Base-by-base conservation (phyloP, 2,888 invertebrate genomes). In the Aphrophora alni region DNA sequence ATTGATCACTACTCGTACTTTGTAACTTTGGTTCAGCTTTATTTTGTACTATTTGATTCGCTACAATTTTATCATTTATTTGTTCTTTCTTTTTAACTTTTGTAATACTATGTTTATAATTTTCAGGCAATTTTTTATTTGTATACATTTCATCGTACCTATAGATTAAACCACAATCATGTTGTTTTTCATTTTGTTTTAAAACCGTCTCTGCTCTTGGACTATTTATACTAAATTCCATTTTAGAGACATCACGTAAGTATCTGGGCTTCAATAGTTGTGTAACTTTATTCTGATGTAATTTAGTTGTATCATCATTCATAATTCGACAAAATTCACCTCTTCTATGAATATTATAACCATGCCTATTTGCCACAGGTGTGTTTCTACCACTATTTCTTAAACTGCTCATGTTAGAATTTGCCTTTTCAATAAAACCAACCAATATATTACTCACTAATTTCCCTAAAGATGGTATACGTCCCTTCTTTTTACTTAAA, bases 391-490 rank as follows among this genome's bases (percentile, higher is more conserved):
- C 69, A 17, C 26, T 69, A 38, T 77, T 26, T 24, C 25, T 26
- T 24, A 71, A n/a, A 38, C 70, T 71, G n/a, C 38, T 77, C 7
- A 38, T 28, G 4, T 72, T 72, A 38, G 51, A 21, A 68, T 74
- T 26, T 14, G 25, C 27, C 38, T 26, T 74, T 25, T 27, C 74
- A 59, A 79, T 74, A 0, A 68, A 38, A 27, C 68, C 78, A 26
- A 73, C 59, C 38, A 74, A 44, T n/a, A 79, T 74, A 25, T 79
- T 79, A 26, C 68, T 74, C 38, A 79, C 78, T 38, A 79, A 5
- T 69, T 79, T 74, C 24, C 78, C 78, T 68, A 79, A 68, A 24
- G 73, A 68, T 1, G 59, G 38, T 2, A 25, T 38, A n/a, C 68
- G 73, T 17, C 51, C 78, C 27, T 26, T 79, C 26, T 79, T 51